phyloP scores from a whole-genome alignment of 2,113 vertebrate species.

The Diadophis punctatus region DNA sequence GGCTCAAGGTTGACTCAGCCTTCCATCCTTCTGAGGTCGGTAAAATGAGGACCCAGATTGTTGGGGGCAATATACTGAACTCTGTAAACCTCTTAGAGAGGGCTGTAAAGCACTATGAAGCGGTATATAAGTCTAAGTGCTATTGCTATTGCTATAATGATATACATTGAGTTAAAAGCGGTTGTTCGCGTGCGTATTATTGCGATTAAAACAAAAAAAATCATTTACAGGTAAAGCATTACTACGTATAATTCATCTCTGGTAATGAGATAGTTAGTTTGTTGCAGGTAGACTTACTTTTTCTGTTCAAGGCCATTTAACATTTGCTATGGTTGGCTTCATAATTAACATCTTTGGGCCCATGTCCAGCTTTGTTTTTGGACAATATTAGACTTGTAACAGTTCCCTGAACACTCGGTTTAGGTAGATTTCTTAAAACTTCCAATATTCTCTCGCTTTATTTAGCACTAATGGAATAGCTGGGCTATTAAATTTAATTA shows the following conservation, averaged over 20 bases:
- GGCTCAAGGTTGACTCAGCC: too few species aligned
- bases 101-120: too few species aligned
- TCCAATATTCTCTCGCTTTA: not conserved
- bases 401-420: not conserved
- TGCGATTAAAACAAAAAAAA: too few species aligned
- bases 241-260: not conserved
- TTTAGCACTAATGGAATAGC: not conserved
- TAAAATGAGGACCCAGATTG: too few species aligned
- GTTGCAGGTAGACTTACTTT: not conserved
- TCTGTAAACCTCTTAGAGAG: too few species aligned
- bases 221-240: too few species aligned
- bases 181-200: too few species aligned
- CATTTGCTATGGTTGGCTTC: not conserved
- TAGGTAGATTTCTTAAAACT: not conserved
- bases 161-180: too few species aligned
- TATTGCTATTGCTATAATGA: too few species aligned
- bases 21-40: too few species aligned
- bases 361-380: not conserved
- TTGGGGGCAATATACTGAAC: too few species aligned
- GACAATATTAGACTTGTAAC: not conserved
- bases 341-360: not conserved
- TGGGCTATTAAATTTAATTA: not conserved
- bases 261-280: not conserved
- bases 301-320: not conserved
- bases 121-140: too few species aligned